Evolutionary conservation across 37 sponge, comb jelly and placozoan species (phyloP).

Genomic region (Chondrilla cf. caribensis): DNA sequence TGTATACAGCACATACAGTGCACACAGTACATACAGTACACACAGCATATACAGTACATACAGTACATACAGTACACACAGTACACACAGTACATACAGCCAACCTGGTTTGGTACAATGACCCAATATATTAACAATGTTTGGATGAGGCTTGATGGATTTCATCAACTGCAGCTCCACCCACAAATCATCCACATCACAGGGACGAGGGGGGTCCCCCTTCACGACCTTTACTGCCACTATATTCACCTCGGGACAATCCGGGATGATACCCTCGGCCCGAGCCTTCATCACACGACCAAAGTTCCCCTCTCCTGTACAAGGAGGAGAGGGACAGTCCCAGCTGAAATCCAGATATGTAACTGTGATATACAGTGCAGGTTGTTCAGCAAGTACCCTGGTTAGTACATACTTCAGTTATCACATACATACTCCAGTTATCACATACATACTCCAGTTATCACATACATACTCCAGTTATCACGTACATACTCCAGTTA

Average conservation of each 20-base stretch:
- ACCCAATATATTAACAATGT: constrained; percentile 65
- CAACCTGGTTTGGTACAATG: constrained; percentile 45
- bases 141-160: constrained; percentile 50
- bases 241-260: constrained; percentile 32
- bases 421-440: too few species aligned
- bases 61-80: neutral
- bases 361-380: too few species aligned
- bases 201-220: constrained; percentile 32
- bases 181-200: constrained; percentile 37
- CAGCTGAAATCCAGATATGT: too few species aligned
- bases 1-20: too few species aligned
- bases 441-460: too few species aligned
- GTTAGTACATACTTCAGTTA: too few species aligned
- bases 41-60: neutral
- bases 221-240: constrained; percentile 65
- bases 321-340: neutral
- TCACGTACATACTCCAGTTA: too few species aligned
- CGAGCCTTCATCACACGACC: constrained; percentile 56
- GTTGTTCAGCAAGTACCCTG: too few species aligned
- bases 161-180: constrained; percentile 60
- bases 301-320: constrained; percentile 58
- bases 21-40: too few species aligned
- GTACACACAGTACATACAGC: neutral
- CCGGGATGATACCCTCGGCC: constrained; percentile 51
- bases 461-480: too few species aligned